Conservation (phyloP, 2,888 invertebrate genomes). For the Apantesis nais region DNA sequence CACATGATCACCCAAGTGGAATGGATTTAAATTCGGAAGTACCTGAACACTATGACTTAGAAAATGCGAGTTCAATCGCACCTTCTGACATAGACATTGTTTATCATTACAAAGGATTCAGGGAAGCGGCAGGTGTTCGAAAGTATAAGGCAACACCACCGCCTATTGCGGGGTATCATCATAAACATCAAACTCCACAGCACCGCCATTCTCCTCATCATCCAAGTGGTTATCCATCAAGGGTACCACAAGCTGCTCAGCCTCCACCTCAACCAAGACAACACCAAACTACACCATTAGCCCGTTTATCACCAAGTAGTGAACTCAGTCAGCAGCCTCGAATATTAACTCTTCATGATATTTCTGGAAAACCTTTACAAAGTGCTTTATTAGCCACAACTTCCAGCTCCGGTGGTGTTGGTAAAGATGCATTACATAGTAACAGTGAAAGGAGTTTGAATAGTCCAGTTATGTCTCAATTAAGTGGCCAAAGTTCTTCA, state of each 20-base stretch:
- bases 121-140: slow-evolving; percentile 93
- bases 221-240: slow-evolving; percentile 90
- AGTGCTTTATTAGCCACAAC: slow-evolving; percentile 95
- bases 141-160: slow-evolving; percentile 96
- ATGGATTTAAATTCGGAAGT: slow-evolving; percentile 92
- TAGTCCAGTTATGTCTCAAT: slow-evolving; percentile 96
- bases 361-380: slow-evolving; percentile 96
- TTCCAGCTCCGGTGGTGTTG: slow-evolving; percentile 94
- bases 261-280: slow-evolving; percentile 89
- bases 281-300: slow-evolving; percentile 96
- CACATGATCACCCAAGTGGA: slow-evolving; percentile 89
- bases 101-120: slow-evolving; percentile 97
- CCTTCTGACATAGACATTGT: slow-evolving; percentile 99
- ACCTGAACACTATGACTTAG: slow-evolving; percentile 97
- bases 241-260: slow-evolving; percentile 89
- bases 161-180: slow-evolving; percentile 90
- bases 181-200: slow-evolving; percentile 90
- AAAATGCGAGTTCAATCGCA: slow-evolving; percentile 98
- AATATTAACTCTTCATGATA: slow-evolving; percentile 96
- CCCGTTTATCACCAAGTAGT: slow-evolving; percentile 95
- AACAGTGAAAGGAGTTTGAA: slow-evolving; percentile 96
- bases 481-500: slow-evolving; percentile 94
- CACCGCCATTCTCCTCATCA: slow-evolving; percentile 93
- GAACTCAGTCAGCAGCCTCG: slow-evolving; percentile 96
- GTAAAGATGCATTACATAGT: slow-evolving; percentile 95